Conservation (phyloP, 1,140 invertebrate genomes). For the Philotrypesis tridentata region DNA sequence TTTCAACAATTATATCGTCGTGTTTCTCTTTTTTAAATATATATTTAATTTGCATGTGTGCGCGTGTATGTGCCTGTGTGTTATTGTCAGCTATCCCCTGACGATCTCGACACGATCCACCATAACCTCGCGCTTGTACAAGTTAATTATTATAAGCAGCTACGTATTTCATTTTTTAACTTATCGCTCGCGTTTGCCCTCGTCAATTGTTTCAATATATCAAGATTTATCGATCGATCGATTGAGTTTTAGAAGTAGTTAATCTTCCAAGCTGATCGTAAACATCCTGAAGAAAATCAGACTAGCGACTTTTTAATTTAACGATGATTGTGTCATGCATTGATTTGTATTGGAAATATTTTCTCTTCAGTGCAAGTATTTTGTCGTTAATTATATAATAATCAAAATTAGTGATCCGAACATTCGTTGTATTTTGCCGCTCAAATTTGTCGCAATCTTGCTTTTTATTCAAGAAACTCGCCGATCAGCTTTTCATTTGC, state of each 20-base stretch:
- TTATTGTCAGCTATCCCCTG: constrained; percentile 69
- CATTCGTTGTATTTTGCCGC: neutral
- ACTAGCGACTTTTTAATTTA: neutral
- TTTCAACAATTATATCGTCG: neutral
- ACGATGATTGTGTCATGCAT: neutral
- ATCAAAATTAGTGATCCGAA: neutral
- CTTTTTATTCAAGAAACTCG: constrained; percentile 12
- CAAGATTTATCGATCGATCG: neutral
- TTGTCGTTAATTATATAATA: no score
- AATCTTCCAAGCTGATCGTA: neutral
- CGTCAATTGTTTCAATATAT: neutral
- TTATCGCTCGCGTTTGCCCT: neutral
- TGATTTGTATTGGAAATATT: no score
- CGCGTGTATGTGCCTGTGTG: constrained; percentile 43
- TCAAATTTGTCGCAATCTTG: neutral
- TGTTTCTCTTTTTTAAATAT: constrained; percentile 16
- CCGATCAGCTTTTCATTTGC: neutral
- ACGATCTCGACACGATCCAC: constrained; percentile 51
- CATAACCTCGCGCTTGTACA: constrained; percentile 45
- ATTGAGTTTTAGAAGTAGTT: constrained; percentile 3
- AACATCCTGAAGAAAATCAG: constrained; percentile 12
- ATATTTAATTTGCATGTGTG: constrained; percentile 19
- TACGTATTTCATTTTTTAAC: constrained; percentile 26
- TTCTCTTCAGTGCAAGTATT: no score
- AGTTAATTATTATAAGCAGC: constrained; percentile 44